phyloP scores from a whole-genome alignment of 2,113 vertebrate species.

The Corythornis cristatus region DNA sequence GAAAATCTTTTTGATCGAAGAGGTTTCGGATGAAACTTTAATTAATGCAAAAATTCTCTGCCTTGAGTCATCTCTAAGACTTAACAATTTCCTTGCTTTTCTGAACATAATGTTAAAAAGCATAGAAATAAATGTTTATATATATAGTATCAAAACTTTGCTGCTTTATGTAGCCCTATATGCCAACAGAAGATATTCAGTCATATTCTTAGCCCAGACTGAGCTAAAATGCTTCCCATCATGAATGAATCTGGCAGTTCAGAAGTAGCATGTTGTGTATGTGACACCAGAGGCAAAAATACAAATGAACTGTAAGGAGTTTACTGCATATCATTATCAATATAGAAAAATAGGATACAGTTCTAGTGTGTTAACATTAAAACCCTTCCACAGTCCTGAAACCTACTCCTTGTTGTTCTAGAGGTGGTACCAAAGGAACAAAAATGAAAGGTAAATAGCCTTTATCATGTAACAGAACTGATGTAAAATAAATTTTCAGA shows the following conservation, averaged over 20 bases:
- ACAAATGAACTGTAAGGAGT: neutral
- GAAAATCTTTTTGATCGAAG: neutral
- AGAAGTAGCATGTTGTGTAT: neutral
- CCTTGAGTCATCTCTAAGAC: neutral
- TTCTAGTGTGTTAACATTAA: neutral
- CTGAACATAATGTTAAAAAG: neutral
- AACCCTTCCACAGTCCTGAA: neutral
- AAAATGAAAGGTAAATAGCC: slow-evolving; percentile 8
- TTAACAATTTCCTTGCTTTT: neutral
- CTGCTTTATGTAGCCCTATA: neutral
- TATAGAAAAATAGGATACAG: neutral
- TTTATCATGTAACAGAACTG: neutral
- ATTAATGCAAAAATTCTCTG: neutral
- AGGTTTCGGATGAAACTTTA: neutral
- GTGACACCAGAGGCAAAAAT: neutral
- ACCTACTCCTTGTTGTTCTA: neutral
- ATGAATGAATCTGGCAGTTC: neutral
- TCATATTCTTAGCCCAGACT: neutral
- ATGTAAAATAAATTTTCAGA: neutral
- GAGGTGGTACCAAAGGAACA: neutral
- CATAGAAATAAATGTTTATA: neutral
- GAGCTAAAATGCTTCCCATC: neutral
- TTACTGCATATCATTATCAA: neutral
- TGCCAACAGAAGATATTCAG: neutral
- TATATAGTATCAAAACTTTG: neutral